phyloP scores from a whole-genome alignment of 30 jellyfish, hydroid and myxozoan genomes.

The Aurelia sp. region DNA sequence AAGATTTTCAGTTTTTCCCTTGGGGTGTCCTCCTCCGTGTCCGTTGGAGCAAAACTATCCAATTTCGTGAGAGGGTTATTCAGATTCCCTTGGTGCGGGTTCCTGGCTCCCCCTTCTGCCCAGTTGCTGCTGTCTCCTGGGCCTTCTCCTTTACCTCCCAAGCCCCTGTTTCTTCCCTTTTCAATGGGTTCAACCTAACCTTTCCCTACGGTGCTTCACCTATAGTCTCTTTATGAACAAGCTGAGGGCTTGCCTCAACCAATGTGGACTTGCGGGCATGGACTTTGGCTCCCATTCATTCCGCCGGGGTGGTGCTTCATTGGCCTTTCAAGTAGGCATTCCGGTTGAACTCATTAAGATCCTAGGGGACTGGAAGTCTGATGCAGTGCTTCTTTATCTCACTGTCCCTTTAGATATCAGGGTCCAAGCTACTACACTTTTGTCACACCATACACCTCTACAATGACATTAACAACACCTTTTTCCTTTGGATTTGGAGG shows the following conservation, averaged over 20 bases:
- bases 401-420: conserved; percentile 15
- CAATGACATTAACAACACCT: too few relatives aligned
- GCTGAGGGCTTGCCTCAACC: conserved; percentile 8
- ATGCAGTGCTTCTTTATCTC: conserved; percentile 11
- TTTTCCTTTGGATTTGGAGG: too few relatives aligned
- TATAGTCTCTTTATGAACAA: conserved; percentile 9
- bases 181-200: too few relatives aligned
- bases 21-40: conserved; percentile 8
- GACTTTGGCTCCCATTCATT: conserved; percentile 15
- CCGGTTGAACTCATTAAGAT: conserved; percentile 14
- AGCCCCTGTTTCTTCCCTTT: too few relatives aligned
- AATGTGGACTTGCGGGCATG: background rate
- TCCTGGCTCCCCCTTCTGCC: conserved; percentile 19
- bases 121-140: conserved; percentile 12
- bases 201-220: too few relatives aligned
- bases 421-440: too few relatives aligned
- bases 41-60: conserved; percentile 23
- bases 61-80: conserved; percentile 17
- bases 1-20: conserved; percentile 1
- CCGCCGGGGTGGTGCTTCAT: conserved; percentile 22
- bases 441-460: too few relatives aligned
- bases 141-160: background rate
- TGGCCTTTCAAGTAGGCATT: conserved; percentile 16
- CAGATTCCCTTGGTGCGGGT: conserved; percentile 11
- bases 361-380: conserved; percentile 26